Conservation (phyloP, 2,888 invertebrate species). For the Luperina testacea region DNA sequence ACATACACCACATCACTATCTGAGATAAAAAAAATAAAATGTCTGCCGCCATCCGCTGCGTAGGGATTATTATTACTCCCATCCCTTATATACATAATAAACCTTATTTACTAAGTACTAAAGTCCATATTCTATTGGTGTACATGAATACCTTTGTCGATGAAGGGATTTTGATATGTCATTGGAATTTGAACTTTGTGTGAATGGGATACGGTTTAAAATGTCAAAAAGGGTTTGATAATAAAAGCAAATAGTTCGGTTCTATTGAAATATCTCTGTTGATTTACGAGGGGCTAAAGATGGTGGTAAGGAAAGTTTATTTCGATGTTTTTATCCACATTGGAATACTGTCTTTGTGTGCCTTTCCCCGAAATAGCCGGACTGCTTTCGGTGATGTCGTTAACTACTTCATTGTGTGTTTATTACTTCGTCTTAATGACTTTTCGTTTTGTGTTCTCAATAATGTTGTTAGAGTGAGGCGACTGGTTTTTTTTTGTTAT, state of each 20-base stretch:
- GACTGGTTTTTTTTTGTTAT: too few species aligned
- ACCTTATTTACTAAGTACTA: constrained; percentile 63
- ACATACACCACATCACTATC: constrained; percentile 65
- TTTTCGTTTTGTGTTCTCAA: constrained; percentile 27
- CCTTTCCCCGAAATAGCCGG: constrained; percentile 57
- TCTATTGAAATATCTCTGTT: constrained; percentile 58
- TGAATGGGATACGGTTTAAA: constrained; percentile 5
- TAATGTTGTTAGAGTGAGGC: neutral
- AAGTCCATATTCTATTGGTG: constrained; percentile 68
- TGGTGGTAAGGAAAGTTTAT: constrained; percentile 62
- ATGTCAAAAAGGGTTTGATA: constrained; percentile 29
- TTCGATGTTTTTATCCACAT: constrained; percentile 56
- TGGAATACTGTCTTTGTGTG: constrained; percentile 27
- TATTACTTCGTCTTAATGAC: constrained; percentile 31
- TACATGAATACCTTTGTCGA: constrained; percentile 56
- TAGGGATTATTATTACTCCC: constrained; percentile 68
- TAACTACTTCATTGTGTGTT: constrained; percentile 40
- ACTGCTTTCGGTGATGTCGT: constrained; percentile 33
- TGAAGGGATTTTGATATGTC: constrained; percentile 38
- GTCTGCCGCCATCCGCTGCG: constrained; percentile 76
- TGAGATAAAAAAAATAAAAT: constrained; percentile 81
- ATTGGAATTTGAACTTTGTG: constrained; percentile 18
- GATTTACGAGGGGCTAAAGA: constrained; percentile 71
- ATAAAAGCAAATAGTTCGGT: constrained; percentile 48
- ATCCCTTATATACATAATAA: constrained; percentile 56